Base-by-base conservation (phyloP, 2,113 vertebrate species). In the Murina feae region DNA sequence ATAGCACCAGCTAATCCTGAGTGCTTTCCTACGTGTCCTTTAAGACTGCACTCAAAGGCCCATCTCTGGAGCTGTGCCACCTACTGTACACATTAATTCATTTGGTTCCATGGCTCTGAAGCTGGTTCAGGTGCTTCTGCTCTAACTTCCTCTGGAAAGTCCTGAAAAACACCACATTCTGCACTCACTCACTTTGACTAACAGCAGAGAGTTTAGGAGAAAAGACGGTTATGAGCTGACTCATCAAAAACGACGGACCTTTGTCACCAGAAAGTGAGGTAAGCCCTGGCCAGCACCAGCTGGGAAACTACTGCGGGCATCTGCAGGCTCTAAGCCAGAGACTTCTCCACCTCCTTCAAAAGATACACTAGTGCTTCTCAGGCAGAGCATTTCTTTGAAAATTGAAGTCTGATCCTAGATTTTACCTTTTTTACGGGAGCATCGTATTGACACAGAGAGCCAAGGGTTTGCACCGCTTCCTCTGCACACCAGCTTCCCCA, bases 221-320 rank as follows among this genome's bases (percentile, higher is more conserved):
- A 89, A 25, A 44, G 71, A 76, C 58, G 17, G 37, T 20, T 80
- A 68, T 25, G n/a, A 42, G 12, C 21, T 69, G 89, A 51, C 30
- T 65, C 60, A 60, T 14, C 12, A 32, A 63, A 63, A 60, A 63
- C 0, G 60, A 63, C 2, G 60, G 60, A 32, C 17, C 66, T 94
- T 92, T 87, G 76, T 93, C 94, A 90, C 44, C 76, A 72, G 58
- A 85, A 65, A 71, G 69, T 6, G 35, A 80, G 82, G 55, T 82
- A 94, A 78, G 7, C 23, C n/a, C 25, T 42, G 68, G 44, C 76
- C 71, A 71, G 37, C 75, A 75, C 9, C 17, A 51, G 80, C 90
- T 71, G 65, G 53, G 53, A 55, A 20, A 55, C 51, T 53, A 18
- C 51, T 53, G 51, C 18, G 51, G 51, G 51, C 51, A 49, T 53